Base-by-base conservation (phyloP, 2,113 vertebrate genomes). In the Onychorhynchus coronatus region DNA sequence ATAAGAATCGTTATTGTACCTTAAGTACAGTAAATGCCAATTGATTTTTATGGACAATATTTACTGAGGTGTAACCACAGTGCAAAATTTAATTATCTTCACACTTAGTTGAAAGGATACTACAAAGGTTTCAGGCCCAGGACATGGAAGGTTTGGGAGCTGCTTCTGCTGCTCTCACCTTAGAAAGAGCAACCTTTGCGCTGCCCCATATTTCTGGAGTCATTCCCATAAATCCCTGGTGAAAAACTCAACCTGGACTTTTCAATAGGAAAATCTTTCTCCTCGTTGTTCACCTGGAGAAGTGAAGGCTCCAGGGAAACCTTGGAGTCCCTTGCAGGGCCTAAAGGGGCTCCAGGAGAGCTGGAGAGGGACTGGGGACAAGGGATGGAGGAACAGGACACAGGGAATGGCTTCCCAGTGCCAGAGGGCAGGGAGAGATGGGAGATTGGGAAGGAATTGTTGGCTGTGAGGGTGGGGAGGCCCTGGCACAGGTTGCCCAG, bases 21-120 rank as follows among this genome's bases (percentile, higher is more conserved):
- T 97, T 96, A 97, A 96, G 88, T 95, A 95, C 90, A 97, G 97
- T 97, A 97, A 97, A 97, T 94, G 93, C 95, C 97, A 84, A 93
- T 91, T 97, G 96, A 97, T 97, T 97, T 98, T 97, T 97, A 93
- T 86, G 83, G 95, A 95, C 95, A 97, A 94, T 97, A 96, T 96
- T 97, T 97, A 96, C 95, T 95, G 97, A 97, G 88, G 97, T 96
- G 92, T 97, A 95, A 96, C 92, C 85, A 85, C 95, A 85, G 81
- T 66, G 92, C 39, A 87, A 82, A 96, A 96, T 95, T 93, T 96
- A 97, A 98, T 97, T 96, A 97, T 91, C 97, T 93, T 91, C 66
- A 74, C 83, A 63, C 85, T 76, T 83, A 42, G 46, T 85, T 91
- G 66, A 85, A 83, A 93, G 91, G 95, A 63, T 39, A 39, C 59